Percentiles rank a stretch among this genome's conserved stretches.
These are phyloP conservation scores for Chelonoidis abingdonii DNA, from an alignment of 2,113 vertebrate genomes.

Conservation along the genomic window DNA sequence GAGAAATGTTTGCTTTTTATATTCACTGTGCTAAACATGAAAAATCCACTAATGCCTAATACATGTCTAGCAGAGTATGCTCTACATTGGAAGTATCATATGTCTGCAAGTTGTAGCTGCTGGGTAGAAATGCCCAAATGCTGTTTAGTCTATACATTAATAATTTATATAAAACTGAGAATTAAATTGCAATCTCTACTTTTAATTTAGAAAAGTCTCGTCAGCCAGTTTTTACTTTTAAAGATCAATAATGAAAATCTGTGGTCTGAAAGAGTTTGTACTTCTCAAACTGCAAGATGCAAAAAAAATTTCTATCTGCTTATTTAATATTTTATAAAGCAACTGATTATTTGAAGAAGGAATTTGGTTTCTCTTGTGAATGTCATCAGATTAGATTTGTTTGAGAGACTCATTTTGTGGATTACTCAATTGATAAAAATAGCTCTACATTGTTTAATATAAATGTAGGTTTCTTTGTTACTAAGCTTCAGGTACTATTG, in stretches of 20 bases:
- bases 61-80: background rate
- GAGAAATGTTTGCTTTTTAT: constrained; percentile 44
- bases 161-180: constrained; percentile 10
- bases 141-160: constrained; percentile 42
- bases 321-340: background rate
- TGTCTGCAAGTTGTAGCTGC: constrained; percentile 43
- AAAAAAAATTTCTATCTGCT: background rate
- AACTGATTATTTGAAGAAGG: background rate
- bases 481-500: background rate
- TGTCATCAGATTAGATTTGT: background rate
- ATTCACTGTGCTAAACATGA: constrained; percentile 56
- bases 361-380: background rate
- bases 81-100: background rate
- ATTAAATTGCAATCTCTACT: background rate
- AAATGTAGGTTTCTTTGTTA: background rate
- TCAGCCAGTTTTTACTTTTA: background rate
- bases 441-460: background rate
- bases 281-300: background rate
- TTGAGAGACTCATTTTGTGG: background rate
- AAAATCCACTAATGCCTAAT: constrained; percentile 62
- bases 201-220: constrained; percentile 10
- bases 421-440: background rate
- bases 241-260: background rate
- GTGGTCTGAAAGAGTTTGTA: background rate
- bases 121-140: constrained; percentile 34